Conservation (phyloP, 1,140 invertebrate genomes). For the Pogonus chalceus region DNA sequence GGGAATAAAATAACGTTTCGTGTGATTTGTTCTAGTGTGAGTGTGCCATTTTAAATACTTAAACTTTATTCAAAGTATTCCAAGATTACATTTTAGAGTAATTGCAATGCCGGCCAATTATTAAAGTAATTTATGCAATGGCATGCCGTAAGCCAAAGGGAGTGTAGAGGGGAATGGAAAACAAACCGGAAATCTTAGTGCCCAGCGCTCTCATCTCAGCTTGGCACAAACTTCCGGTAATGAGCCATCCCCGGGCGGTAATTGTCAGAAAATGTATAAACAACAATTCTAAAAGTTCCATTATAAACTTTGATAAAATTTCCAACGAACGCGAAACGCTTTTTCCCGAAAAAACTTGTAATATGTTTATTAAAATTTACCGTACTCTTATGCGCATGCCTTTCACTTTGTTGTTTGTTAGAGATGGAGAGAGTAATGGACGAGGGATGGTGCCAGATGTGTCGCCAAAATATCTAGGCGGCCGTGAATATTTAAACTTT, state of each 20-base stretch:
- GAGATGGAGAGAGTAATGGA: neutral
- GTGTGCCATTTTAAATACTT: too few relatives aligned
- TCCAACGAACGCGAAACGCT: conserved; percentile 11
- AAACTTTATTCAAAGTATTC: too few relatives aligned
- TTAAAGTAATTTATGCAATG: too few relatives aligned
- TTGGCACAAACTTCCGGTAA: conserved; percentile 9
- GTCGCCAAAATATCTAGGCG: neutral
- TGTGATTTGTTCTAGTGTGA: too few relatives aligned
- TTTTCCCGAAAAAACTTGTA: conserved; percentile 13
- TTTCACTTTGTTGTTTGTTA: conserved; percentile 8
- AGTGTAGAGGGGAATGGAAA: too few relatives aligned
- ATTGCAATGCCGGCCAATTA: too few relatives aligned
- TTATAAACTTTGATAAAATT: conserved; percentile 18
- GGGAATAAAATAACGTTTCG: too few relatives aligned
- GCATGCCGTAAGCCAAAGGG: too few relatives aligned
- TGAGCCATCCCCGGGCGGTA: conserved; percentile 16
- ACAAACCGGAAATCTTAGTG: too few relatives aligned
- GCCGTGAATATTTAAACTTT: neutral
- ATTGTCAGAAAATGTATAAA: conserved; percentile 19
- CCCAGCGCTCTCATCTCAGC: neutral
- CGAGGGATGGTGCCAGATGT: neutral
- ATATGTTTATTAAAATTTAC: conserved; percentile 15
- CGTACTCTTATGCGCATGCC: neutral
- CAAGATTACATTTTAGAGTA: too few relatives aligned
- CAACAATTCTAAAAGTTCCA: conserved; percentile 16